A percentile compares a stretch with the other conserved stretches of the same genome.
Conservation (phyloP, 1,140 invertebrate genomes). For the Proales similis region DNA sequence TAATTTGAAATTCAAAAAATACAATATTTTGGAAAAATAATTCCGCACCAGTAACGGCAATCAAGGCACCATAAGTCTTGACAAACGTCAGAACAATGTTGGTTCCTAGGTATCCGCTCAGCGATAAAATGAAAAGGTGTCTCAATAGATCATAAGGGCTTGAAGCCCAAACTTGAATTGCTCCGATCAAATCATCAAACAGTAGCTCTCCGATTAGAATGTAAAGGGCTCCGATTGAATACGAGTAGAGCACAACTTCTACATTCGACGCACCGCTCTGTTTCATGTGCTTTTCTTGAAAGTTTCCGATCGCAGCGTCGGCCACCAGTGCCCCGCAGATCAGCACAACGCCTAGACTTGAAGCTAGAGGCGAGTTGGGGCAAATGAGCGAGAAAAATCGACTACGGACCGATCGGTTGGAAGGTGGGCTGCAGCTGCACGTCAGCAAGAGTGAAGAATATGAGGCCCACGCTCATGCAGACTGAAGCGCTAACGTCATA, state of each 20-base stretch:
- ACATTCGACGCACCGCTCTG: background rate
- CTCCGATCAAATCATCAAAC: background rate
- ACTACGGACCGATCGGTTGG: slow-evolving; percentile 51
- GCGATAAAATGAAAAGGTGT: slow-evolving; percentile 74
- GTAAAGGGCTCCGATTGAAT: background rate
- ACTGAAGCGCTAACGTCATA: slow-evolving; percentile 72
- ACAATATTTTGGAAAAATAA: slow-evolving; percentile 61
- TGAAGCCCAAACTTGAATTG: background rate
- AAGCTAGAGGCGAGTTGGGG: too few species aligned
- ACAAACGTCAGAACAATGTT: slow-evolving; percentile 82
- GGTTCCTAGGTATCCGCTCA: slow-evolving; percentile 83
- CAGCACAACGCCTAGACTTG: too few species aligned
- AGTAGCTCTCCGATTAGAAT: background rate
- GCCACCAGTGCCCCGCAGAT: too few species aligned
- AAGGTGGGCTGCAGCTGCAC: slow-evolving; percentile 1
- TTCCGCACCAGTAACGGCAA: slow-evolving; percentile 73
- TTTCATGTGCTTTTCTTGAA: slow-evolving; percentile 1
- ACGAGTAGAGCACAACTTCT: background rate
- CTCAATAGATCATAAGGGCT: slow-evolving; percentile 44
- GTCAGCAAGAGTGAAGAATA: background rate
- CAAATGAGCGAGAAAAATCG: background rate
- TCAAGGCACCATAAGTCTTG: slow-evolving; percentile 73
- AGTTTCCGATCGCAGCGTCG: slow-evolving; percentile 1
- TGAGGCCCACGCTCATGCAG: slow-evolving; percentile 29
- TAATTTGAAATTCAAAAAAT: too few species aligned